phyloP scores from a whole-genome alignment of 2,797 vertebrate species.

The Coluber constrictor region DNA sequence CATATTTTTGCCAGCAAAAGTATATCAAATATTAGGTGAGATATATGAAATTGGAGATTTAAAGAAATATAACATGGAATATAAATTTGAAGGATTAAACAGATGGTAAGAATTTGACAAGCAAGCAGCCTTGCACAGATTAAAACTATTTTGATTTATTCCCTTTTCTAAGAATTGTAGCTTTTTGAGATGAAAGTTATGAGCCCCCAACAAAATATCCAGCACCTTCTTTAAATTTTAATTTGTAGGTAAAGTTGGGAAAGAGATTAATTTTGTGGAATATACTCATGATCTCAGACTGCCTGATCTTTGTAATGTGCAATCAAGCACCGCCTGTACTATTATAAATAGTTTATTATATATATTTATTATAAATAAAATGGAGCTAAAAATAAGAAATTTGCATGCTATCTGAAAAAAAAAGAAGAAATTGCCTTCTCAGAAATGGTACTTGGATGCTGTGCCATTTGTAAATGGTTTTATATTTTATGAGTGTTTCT shows the following conservation, averaged over 20 bases:
- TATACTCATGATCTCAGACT: not conserved
- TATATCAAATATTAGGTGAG: not conserved
- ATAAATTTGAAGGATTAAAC: not conserved
- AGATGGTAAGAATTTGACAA: not conserved
- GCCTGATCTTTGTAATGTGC: not conserved
- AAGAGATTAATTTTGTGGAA: not conserved
- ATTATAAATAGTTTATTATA: not conserved
- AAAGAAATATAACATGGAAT: not conserved
- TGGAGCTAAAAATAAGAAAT: not conserved
- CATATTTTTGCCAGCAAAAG: not conserved
- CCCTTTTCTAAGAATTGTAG: too few species aligned
- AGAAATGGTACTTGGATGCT: not conserved
- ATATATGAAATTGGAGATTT: not conserved
- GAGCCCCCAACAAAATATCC: not conserved
- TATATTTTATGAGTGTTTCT: fast-evolving
- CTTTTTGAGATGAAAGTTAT: not conserved
- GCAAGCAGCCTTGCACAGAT: not conserved
- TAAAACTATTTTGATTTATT: not conserved
- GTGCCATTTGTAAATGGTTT: not conserved
- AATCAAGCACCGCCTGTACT: not conserved
- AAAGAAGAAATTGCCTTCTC: not conserved
- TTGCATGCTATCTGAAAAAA: not conserved
- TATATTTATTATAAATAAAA: not conserved
- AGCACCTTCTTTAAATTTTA: not conserved
- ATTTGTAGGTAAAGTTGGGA: not conserved